Evolutionary conservation across 1,140 invertebrate species (phyloP), one percentile per base, ranked within the genome.

Genomic region (Conus betulinus): DNA sequence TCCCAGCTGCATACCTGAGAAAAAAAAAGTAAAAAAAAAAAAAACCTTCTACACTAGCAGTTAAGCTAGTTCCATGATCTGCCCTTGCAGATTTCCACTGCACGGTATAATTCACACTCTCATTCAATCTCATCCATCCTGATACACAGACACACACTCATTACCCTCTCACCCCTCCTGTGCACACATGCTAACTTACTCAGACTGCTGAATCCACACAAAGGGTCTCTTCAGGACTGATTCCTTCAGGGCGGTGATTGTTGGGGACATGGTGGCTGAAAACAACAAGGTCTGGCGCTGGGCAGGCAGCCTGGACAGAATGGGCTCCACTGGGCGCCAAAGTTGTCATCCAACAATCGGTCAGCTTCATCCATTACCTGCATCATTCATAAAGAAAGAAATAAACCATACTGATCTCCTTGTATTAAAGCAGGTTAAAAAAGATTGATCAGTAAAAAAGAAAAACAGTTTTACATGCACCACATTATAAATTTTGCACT

Each of bases 351-450:
- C 51, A 96, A 91, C 60, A 96, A 87, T 55, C 95, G 91, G 91
- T 96, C 95, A 89, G 95, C 95, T 91, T 96, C 95, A 91, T 96
- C 95, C 20, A 96, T 87, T 27, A 95, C 93, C 93, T 95, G 85
- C 10, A 63, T 20, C 60, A 20, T 20, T 63, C 60, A 63, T 63
- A 13, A 63, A 39, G 39, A 39, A 39, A 39, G 39, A 39, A 0
- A 39, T 39, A 3, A 39, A 39, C 39, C 39, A 39, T 39, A 39
- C 39, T 39, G 39, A 39, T 39, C 39, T 39, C 39, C 39, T 39
- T 39, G 39, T 39, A 39, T 39, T 39, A 39, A 39, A 39, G 57
- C 57, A 60, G 8, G 57, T 60, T 60, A 2, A 60, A 60, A 60
- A 60, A 4, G 57, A 60, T 60, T 15, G 39, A 39, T 39, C 3